Conservation (phyloP, 2,888 invertebrate species). For the Agrotis segetum region DNA sequence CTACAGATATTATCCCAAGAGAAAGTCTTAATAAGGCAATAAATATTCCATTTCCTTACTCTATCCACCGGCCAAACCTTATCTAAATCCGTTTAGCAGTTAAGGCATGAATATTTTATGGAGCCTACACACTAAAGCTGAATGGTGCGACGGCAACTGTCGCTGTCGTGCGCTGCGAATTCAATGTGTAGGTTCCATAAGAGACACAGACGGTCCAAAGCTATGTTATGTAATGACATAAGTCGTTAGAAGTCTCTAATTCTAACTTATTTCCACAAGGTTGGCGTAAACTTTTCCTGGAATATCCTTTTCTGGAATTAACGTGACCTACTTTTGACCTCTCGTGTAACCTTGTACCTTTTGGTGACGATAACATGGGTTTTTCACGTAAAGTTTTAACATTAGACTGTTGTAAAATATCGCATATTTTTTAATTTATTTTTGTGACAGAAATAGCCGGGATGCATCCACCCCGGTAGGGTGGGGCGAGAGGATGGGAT, state of each 20-base stretch:
- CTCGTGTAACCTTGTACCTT: slow-evolving; percentile 36
- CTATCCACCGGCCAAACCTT: neutral
- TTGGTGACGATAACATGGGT: slow-evolving; percentile 3
- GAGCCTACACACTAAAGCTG: too few relatives aligned
- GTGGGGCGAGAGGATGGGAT: too few relatives aligned
- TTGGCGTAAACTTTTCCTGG: slow-evolving; percentile 16
- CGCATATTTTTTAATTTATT: neutral
- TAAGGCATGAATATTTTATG: neutral
- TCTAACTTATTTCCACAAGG: slow-evolving; percentile 9
- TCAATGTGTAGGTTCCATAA: neutral
- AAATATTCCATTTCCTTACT: neutral
- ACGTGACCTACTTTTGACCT: slow-evolving; percentile 42
- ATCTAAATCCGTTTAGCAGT: neutral
- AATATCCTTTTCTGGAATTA: slow-evolving; percentile 29
- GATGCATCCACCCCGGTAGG: too few relatives aligned
- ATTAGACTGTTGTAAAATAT: neutral
- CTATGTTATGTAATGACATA: too few relatives aligned
- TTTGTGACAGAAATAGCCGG: too few relatives aligned
- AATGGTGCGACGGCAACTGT: too few relatives aligned
- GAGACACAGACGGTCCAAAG: neutral
- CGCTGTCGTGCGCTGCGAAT: too few relatives aligned
- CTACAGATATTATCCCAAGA: too few relatives aligned
- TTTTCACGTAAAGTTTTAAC: neutral
- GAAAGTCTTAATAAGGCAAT: too few relatives aligned
- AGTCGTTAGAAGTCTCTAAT: neutral